Base-by-base conservation (phyloP, 2,113 vertebrate species). In the Ochotona curzoniae region DNA sequence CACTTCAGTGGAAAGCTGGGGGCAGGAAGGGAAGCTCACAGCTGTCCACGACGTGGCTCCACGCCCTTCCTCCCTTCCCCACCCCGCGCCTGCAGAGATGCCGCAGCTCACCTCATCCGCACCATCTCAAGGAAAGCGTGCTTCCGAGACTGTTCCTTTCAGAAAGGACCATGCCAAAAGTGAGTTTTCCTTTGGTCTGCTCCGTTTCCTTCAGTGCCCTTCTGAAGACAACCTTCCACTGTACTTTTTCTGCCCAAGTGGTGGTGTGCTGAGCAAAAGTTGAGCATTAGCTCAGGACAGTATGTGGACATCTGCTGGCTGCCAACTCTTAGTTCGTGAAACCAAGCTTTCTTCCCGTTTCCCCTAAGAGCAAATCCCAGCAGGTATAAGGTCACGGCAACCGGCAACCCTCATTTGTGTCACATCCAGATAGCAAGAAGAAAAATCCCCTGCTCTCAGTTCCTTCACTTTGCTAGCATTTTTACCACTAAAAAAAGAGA, bases 101-200 rank as follows among this genome's bases (percentile, higher is more conserved):
- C 57, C 15, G 71, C 63, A 21, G 70, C 83, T 23, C 7, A 13
- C 26, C 12, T 60, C 67, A 83, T 35, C 38, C 26, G 35, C 8
- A 63, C 35, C 35, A 26, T 21, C 70, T 80, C 75, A 67, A 84
- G 73, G 28, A 86, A 91, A 91, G 73, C 23, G n/a, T 28, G 44
- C 73, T 84, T 74, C 78, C 54, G 32, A 84, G 25, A 17, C 23
- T 69, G 54, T 44, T 64, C 47, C 28, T 61, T 91, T 85, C 18
- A 73, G 70, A 90, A 91, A 28, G 21, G 63, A 23, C 21, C 28
- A 81, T 9, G 20, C 25, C 70, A 64, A 73, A 89, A 51, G 49
- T 64, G 82, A 78, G 26, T 18, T 90, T 83, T 86, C 85, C 86
- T 79, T 88, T 63, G 79, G 49, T 70, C 67, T 81, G 60, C 51